These are phyloP conservation scores for Dolichoris vasculosae DNA, from an alignment of 1,140 invertebrate genomes.

Conservation along the genomic window DNA sequence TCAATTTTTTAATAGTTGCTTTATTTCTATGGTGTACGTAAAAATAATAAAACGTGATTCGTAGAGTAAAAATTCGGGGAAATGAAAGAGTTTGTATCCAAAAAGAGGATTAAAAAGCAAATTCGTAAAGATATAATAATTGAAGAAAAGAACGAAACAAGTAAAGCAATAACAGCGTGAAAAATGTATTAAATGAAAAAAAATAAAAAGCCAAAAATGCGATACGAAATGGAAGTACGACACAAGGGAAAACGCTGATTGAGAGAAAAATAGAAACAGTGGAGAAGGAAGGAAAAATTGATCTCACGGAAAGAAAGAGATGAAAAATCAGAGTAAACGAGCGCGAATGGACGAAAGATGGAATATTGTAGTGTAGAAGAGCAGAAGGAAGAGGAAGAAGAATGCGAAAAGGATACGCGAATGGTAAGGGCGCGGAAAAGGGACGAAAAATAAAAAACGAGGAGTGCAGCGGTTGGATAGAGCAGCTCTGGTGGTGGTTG, in stretches of 20 bases:
- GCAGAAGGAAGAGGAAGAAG: background rate
- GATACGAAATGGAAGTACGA: constrained; percentile 57
- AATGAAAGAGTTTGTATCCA: background rate
- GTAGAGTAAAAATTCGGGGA: background rate
- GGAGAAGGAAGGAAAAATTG: constrained; percentile 19
- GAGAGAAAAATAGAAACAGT: constrained; percentile 25
- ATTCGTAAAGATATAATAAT: constrained; percentile 1
- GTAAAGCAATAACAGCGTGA: constrained; percentile 50
- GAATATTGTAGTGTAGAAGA: background rate
- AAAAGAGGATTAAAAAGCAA: background rate
- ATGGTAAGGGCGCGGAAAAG: constrained; percentile 54
- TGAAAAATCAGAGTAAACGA: constrained; percentile 32
- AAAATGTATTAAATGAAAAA: constrained; percentile 53
- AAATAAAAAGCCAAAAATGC: constrained; percentile 56
- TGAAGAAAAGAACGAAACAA: background rate
- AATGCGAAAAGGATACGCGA: constrained; percentile 19
- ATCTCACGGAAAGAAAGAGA: constrained; percentile 7
- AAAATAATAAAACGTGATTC: background rate
- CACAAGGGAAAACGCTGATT: constrained; percentile 47
- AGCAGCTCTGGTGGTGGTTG: constrained; percentile 69
- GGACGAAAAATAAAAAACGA: constrained; percentile 30
- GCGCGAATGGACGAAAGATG: constrained; percentile 28
- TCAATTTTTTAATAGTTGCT: too few species aligned
- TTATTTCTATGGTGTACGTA: too few species aligned
- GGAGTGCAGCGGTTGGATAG: constrained; percentile 23